Base-by-base conservation (phyloP, 1,140 invertebrate genomes). In the Chionoecetes opilio region DNA sequence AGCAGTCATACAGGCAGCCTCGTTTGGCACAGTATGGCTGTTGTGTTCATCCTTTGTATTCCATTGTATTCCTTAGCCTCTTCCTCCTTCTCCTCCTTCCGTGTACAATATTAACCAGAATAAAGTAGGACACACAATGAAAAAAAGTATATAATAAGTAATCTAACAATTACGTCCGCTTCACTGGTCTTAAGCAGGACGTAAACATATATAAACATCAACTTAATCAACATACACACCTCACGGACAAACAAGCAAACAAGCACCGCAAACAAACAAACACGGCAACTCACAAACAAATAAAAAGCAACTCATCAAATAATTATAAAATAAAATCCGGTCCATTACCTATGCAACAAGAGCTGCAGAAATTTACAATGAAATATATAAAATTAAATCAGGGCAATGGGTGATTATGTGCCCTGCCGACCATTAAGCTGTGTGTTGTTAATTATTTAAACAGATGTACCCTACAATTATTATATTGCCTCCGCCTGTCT, bases 391-490 rank as follows among this genome's bases (percentile, higher is more conserved):
- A 90, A 90, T 90, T 90, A 90, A 90, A 90, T 90, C 88, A 35
- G 32, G 38, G 34, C 37, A 37, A 90, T 90, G 88, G 88, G 37
- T 90, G 88, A 90, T 90, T 46, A 41, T 46, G 88, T 21, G 34
- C 85, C 32, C 37, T 9, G 85, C 34, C 3, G n/a, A 9, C 88
- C 88, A 90, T 90, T 90, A 90, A 46, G 37, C 88, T 31, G 37
- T 38, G 46, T 90, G 88, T 46, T 90, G 88, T 90, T 90, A 90
- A 90, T 90, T 90, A 90, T 90, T 90, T 38, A 90, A 90, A 90
- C 88, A 46, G 37, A 90, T 90, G 88, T 29, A 41, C 88, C 46
- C 88, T 90, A 90, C 88, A 90, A 90, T 90, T 90, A 90, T 90
- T 90, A 90, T 41, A 90, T 90, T 90, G 34, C 37, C n/a, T 29